Conservation (phyloP, 2,113 vertebrate species). For the Eublepharis macularius region DNA sequence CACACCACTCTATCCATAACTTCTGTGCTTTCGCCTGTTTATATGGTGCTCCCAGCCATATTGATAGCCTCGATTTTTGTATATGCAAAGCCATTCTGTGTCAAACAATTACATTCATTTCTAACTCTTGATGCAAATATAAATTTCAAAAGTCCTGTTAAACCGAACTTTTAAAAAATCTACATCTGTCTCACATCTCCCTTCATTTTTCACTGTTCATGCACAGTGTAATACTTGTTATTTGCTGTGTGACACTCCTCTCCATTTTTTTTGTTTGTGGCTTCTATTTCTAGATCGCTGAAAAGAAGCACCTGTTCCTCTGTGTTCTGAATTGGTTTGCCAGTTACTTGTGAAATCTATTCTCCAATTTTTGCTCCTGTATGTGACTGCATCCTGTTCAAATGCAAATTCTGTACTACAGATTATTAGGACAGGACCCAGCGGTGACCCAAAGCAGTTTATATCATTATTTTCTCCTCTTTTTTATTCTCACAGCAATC, state of each 20-base stretch:
- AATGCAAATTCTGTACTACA: too few relatives aligned
- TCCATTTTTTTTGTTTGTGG: neutral
- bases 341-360: neutral
- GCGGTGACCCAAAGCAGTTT: too few relatives aligned
- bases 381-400: neutral
- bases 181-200: neutral
- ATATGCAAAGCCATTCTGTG: neutral
- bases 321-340: neutral
- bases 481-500: too few relatives aligned
- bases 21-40: neutral
- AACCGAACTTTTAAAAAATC: neutral
- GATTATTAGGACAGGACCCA: too few relatives aligned
- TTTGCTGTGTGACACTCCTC: neutral
- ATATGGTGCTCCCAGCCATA: neutral
- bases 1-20: too few relatives aligned
- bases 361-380: rapidly evolving
- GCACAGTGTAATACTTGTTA: rapidly evolving
- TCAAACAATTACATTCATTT: neutral
- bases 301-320: rapidly evolving
- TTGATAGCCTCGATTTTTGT: neutral
- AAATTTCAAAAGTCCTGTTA: neutral
- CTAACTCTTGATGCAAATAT: neutral
- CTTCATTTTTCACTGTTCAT: neutral
- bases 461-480: too few relatives aligned
- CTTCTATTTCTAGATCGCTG: neutral